These are phyloP conservation scores for Trachelus stipa DNA, from an alignment of 2,888 invertebrate genomes.

Conservation along the genomic window DNA sequence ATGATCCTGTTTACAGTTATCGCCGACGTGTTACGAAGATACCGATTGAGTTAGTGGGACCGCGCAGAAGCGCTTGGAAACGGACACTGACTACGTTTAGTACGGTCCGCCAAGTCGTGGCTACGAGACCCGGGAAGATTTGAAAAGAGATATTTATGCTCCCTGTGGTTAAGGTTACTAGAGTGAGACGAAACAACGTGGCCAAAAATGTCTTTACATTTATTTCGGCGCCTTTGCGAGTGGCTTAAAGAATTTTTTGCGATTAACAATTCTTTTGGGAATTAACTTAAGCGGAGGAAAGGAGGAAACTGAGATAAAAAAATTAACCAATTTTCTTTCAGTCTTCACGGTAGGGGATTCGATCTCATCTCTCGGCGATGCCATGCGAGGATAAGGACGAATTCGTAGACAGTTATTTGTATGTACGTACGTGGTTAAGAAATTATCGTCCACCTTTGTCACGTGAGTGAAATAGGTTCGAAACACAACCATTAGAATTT, in stretches of 20 bases:
- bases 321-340: not conserved
- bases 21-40: constrained; percentile 47
- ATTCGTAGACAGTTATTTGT: not conserved
- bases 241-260: not conserved
- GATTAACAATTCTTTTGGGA: not conserved
- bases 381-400: not conserved
- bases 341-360: not conserved
- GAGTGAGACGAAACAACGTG: not conserved
- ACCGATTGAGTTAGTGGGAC: constrained; percentile 50
- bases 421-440: constrained; percentile 19
- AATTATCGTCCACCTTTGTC: constrained; percentile 40
- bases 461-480: constrained; percentile 41
- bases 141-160: constrained; percentile 7
- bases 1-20: constrained; percentile 55
- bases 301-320: no score
- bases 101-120: constrained; percentile 16
- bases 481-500: constrained; percentile 39
- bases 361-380: not conserved
- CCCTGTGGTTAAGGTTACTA: not conserved
- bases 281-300: no score
- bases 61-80: constrained; percentile 33
- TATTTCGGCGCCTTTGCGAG: not conserved
- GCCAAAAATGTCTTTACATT: not conserved
- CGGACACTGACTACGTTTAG: constrained; percentile 27
- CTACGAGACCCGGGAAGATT: constrained; percentile 1